Percentiles rank a stretch among this genome's conserved stretches.
These are phyloP conservation scores for Pterostichus niger DNA, from an alignment of 2,888 invertebrate genomes.

Conservation along the genomic window DNA sequence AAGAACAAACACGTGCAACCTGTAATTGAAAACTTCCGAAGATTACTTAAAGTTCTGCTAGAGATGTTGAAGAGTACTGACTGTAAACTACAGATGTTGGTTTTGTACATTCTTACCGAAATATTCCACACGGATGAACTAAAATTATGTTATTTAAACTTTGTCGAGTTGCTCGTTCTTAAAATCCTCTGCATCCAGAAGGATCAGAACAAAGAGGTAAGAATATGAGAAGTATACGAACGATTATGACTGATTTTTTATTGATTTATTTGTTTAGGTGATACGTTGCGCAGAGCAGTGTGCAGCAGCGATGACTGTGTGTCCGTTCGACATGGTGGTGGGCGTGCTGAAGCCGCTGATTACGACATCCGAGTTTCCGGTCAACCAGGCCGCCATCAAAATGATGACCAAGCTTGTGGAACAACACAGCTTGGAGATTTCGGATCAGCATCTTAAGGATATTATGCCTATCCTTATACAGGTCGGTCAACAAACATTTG, in stretches of 20 bases:
- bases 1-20: slow-evolving; percentile 78
- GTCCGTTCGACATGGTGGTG: slow-evolving; percentile 89
- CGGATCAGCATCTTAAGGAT: slow-evolving; percentile 86
- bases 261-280: slow-evolving; percentile 78
- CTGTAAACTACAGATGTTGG: slow-evolving; percentile 86
- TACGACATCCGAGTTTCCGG: slow-evolving; percentile 91
- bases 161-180: slow-evolving; percentile 93
- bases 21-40: slow-evolving; percentile 80
- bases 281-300: slow-evolving; percentile 93
- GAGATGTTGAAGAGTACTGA: slow-evolving; percentile 84
- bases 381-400: slow-evolving; percentile 95
- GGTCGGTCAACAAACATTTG: slow-evolving; percentile 77
- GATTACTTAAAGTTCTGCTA: slow-evolving; percentile 87
- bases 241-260: neutral
- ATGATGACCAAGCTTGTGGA: slow-evolving; percentile 92
- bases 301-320: slow-evolving; percentile 85
- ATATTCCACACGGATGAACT: slow-evolving; percentile 89
- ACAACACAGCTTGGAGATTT: slow-evolving; percentile 85
- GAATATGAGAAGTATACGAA: neutral
- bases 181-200: slow-evolving; percentile 94
- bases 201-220: slow-evolving; percentile 83
- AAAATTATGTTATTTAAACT: slow-evolving; percentile 89
- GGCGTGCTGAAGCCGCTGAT: slow-evolving; percentile 88
- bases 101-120: slow-evolving; percentile 90
- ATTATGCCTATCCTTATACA: slow-evolving; percentile 94